Evolutionary conservation across 2,888 invertebrate species (phyloP).

Genomic region (Eudiplozoon nipponicum): DNA sequence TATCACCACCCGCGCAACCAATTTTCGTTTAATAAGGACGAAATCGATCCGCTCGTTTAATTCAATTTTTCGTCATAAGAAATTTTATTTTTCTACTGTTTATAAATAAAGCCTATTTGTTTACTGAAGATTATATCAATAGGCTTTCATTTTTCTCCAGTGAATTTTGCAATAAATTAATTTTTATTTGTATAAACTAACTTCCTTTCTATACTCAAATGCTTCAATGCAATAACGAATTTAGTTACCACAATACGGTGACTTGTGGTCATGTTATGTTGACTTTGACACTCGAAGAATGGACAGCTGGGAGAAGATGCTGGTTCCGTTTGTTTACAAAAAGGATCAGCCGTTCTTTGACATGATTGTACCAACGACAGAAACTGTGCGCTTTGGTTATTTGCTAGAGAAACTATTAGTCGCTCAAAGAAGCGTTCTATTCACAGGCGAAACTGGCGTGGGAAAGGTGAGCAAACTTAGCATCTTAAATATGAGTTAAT

Average conservation of each 20-base stretch:
- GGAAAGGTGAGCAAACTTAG: slow-evolving; percentile 34
- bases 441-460: slow-evolving; percentile 61
- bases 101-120: too few species aligned
- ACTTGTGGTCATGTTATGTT: slow-evolving; percentile 44
- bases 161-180: neutral
- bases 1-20: too few species aligned
- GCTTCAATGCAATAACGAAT: too few species aligned
- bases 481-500: too few species aligned
- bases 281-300: slow-evolving; percentile 39
- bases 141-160: too few species aligned
- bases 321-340: slow-evolving; percentile 42
- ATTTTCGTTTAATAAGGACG: too few species aligned
- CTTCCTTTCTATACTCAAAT: neutral
- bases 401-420: slow-evolving; percentile 42
- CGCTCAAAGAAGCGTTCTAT: slow-evolving; percentile 44
- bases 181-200: neutral
- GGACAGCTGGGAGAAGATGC: slow-evolving; percentile 45
- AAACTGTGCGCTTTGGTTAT: slow-evolving; percentile 53
- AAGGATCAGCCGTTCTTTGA: slow-evolving; percentile 46
- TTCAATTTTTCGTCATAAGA: too few species aligned
- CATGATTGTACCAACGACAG: slow-evolving; percentile 57
- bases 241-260: slow-evolving; percentile 39
- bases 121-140: too few species aligned
- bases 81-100: too few species aligned
- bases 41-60: too few species aligned